Evolutionary conservation across 2,888 invertebrate species (phyloP), one percentile per base, ranked within the genome.

Genomic region (Antheraea yamamai): DNA sequence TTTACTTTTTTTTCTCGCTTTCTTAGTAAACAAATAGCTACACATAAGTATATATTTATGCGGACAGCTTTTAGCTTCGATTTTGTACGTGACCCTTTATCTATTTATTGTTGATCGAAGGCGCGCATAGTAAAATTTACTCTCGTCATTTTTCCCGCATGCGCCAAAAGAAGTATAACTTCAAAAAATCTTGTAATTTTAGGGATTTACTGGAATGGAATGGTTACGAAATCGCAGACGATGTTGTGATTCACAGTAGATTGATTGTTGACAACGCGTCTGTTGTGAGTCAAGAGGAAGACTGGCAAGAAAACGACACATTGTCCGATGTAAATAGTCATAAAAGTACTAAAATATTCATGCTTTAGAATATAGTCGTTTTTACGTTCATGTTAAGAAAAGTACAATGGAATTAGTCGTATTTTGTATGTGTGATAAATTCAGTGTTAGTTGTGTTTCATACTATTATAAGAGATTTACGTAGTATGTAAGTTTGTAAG

Each of bases 131-230:
- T n/a, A n/a, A n/a, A n/a, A n/a, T n/a, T n/a, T n/a, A n/a, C n/a
- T n/a, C n/a, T n/a, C n/a, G n/a, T n/a, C n/a, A n/a, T n/a, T n/a
- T n/a, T n/a, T n/a, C n/a, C n/a, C n/a, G n/a, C n/a, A n/a, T n/a
- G n/a, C n/a, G n/a, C n/a, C n/a, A n/a, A n/a, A n/a, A n/a, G n/a
- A n/a, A n/a, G n/a, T n/a, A n/a, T n/a, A n/a, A n/a, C n/a, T n/a
- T n/a, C n/a, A n/a, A n/a, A n/a, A n/a, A n/a, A n/a, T n/a, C 26
- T 10, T 64, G 26, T 71, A 52, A 72, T 86, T 84, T 8, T 86
- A 95, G 95, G 80, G 93, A 94, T 47, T 80, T 94, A 0, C 80
- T 95, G 18, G 92, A 91, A 78, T 94, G 94, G 93, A 93, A 94
- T 71, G 94, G 94, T 1, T 94, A 94, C 74, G 91, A 93, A 77